Evolutionary conservation across 2,888 invertebrate species (phyloP).

Genomic region (Heliconius hortense): DNA sequence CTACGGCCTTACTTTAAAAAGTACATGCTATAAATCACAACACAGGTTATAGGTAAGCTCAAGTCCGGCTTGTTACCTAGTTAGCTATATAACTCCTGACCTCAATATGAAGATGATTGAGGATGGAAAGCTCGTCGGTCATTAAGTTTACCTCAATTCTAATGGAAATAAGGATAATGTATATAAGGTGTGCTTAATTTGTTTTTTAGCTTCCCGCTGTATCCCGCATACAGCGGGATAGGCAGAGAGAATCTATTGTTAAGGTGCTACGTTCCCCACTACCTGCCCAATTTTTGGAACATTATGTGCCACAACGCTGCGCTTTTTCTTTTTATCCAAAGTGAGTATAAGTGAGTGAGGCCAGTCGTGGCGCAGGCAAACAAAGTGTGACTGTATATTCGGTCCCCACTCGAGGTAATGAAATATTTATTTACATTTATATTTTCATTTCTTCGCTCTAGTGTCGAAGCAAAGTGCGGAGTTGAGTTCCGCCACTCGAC

Average conservation of each 20-base stretch:
- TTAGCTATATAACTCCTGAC: conserved; percentile 8
- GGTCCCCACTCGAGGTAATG: too few relatives aligned
- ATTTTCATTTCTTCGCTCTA: too few relatives aligned
- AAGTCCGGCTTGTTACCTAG: conserved; percentile 17
- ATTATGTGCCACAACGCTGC: too few relatives aligned
- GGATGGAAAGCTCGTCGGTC: conserved; percentile 5
- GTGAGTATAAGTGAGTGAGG: too few relatives aligned
- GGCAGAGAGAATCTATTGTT: too few relatives aligned
- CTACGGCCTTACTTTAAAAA: neutral
- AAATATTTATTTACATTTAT: too few relatives aligned
- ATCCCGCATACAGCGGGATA: neutral
- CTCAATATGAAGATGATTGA: conserved; percentile 18
- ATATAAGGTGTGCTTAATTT: neutral
- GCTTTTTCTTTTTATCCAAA: too few relatives aligned
- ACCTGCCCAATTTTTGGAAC: neutral
- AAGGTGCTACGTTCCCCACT: neutral
- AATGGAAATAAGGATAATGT: conserved; percentile 2
- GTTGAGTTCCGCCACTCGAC: too few relatives aligned
- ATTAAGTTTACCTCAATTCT: conserved; percentile 7
- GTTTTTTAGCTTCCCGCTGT: neutral
- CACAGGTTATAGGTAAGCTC: conserved; percentile 9
- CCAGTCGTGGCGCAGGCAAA: too few relatives aligned
- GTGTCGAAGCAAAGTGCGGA: too few relatives aligned
- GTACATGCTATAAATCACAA: neutral
- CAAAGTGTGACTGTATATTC: too few relatives aligned